Evolutionary conservation across 2,888 invertebrate genomes (phyloP).

Genomic region (Oscheius sp.): DNA sequence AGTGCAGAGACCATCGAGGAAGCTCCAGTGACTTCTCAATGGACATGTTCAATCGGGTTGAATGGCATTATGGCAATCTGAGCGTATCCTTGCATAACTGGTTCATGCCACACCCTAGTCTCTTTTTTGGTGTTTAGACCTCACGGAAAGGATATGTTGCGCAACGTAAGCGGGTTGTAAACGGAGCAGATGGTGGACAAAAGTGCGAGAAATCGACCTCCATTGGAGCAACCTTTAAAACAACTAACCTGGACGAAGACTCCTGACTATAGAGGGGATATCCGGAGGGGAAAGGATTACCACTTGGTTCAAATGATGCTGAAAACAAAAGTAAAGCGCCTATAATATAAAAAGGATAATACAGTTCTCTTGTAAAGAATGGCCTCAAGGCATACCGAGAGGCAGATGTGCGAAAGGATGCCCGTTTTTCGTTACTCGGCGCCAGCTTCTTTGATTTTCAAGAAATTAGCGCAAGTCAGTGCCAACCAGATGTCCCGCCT

Average conservation of each 20-base stretch:
- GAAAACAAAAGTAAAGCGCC: constrained; percentile 3
- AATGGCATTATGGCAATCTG: constrained; percentile 27
- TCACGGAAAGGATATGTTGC: not conserved
- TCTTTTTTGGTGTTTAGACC: constrained; percentile 1
- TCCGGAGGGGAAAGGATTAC: constrained; percentile 34
- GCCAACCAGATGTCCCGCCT: not conserved
- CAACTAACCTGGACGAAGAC: constrained; percentile 29
- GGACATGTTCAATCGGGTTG: constrained; percentile 7
- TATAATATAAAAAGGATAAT: not conserved
- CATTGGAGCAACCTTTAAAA: not conserved
- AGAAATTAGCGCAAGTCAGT: constrained; percentile 28
- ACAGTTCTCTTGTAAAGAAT: not conserved
- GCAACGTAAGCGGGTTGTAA: not conserved
- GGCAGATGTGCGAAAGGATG: constrained; percentile 19
- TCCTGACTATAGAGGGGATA: constrained; percentile 28
- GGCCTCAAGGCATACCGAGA: not conserved
- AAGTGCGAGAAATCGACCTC: not conserved
- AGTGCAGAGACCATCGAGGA: constrained; percentile 3
- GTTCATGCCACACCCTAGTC: constrained; percentile 29
- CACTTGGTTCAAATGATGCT: constrained; percentile 37
- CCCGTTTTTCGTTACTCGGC: constrained; percentile 26
- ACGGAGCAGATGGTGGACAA: constrained; percentile 5
- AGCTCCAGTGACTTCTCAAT: constrained; percentile 7
- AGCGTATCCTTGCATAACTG: constrained; percentile 31
- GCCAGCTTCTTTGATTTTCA: constrained; percentile 32